Evolutionary conservation across 1,140 invertebrate genomes (phyloP).

Genomic region (Habropoda laboriosa): DNA sequence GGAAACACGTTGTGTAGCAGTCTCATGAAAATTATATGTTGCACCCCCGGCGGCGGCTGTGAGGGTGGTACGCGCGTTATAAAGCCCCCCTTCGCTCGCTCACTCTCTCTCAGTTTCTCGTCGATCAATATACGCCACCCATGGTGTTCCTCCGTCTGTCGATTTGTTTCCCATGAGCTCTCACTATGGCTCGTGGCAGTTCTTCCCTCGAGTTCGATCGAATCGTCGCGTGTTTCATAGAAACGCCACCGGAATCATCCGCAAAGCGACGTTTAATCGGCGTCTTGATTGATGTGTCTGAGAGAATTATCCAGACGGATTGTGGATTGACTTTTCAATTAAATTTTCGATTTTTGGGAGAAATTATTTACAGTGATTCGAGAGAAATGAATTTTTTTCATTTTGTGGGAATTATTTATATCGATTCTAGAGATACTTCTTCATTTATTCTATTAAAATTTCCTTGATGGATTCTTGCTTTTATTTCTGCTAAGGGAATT

Average conservation of each 20-base stretch:
- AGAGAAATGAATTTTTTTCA: too few species aligned
- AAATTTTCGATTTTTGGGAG: too few species aligned
- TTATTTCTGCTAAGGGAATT: too few species aligned
- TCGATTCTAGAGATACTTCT: neutral
- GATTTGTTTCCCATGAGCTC: conserved; percentile 40
- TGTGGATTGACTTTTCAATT: too few species aligned
- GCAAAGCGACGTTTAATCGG: neutral
- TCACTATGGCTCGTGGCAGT: neutral
- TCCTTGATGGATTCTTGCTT: too few species aligned
- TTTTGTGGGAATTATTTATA: neutral
- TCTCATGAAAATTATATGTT: conserved; percentile 44
- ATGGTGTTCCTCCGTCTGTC: conserved; percentile 24
- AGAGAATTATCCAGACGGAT: too few species aligned
- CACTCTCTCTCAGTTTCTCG: conserved; percentile 14
- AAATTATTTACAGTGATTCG: too few species aligned
- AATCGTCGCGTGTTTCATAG: neutral
- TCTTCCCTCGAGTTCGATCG: neutral
- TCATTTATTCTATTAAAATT: too few species aligned
- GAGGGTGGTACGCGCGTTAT: conserved; percentile 31
- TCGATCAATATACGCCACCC: conserved; percentile 44
- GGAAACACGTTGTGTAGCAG: conserved; percentile 31
- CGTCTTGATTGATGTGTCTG: too few species aligned
- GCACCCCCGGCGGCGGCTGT: conserved; percentile 9
- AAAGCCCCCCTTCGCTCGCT: neutral
- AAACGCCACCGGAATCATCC: neutral